Percentiles rank a stretch among this genome's conserved stretches.
phyloP scores from a whole-genome alignment of 2,888 invertebrate species.

The Polylopha cassiicola region DNA sequence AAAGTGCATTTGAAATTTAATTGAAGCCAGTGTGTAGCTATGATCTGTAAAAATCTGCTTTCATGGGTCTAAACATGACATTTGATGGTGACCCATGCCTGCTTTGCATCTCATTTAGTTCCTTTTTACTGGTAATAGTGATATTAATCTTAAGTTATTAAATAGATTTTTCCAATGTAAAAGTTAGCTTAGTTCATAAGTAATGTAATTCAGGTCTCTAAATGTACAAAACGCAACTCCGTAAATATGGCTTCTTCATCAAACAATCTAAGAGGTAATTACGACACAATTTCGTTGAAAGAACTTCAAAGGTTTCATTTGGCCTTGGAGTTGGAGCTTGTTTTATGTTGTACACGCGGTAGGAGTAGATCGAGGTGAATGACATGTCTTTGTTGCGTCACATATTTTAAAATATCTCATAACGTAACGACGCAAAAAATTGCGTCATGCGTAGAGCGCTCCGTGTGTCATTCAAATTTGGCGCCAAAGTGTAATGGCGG shows the following conservation, averaged over 20 bases:
- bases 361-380: slow-evolving; percentile 31
- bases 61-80: slow-evolving; percentile 40
- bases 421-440: slow-evolving; percentile 17
- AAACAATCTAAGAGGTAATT: no score
- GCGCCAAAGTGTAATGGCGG: no score
- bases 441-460: slow-evolving; percentile 23
- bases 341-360: slow-evolving; percentile 1
- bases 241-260: no score
- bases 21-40: slow-evolving; percentile 19
- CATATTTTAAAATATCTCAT: slow-evolving; percentile 25
- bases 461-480: slow-evolving; percentile 2
- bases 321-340: background rate
- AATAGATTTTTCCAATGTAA: slow-evolving; percentile 38
- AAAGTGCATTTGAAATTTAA: slow-evolving; percentile 19
- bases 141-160: slow-evolving; percentile 63
- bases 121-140: slow-evolving; percentile 67
- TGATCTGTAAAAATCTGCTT: slow-evolving; percentile 26
- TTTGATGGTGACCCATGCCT: slow-evolving; percentile 23
- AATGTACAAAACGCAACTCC: slow-evolving; percentile 26
- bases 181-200: slow-evolving; percentile 33
- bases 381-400: slow-evolving; percentile 29
- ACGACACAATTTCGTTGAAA: no score
- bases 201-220: slow-evolving; percentile 28
- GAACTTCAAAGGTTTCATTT: slow-evolving; percentile 1
- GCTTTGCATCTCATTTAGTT: slow-evolving; percentile 49